These are phyloP conservation scores for Apis dorsata DNA, from an alignment of 1,140 invertebrate genomes.

Conservation along the genomic window DNA sequence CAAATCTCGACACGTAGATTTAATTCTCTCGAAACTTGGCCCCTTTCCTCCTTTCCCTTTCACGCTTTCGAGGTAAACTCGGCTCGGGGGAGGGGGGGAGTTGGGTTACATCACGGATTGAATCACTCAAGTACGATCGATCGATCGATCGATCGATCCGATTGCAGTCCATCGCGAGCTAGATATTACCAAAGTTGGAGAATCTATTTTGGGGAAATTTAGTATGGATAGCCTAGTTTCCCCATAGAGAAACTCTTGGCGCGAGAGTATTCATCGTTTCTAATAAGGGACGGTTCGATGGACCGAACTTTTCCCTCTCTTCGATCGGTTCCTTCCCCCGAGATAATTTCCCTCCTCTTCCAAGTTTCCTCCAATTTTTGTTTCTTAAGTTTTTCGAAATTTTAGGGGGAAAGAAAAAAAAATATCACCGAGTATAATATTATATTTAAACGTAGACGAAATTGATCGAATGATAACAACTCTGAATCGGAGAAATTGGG, in stretches of 20 bases:
- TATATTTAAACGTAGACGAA: too few relatives aligned
- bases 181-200: conserved; percentile 62
- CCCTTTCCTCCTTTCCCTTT: background rate
- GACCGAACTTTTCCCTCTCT: background rate
- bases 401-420: too few relatives aligned
- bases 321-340: background rate
- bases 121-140: background rate
- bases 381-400: too few relatives aligned
- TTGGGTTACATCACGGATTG: too few relatives aligned
- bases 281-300: conserved; percentile 7
- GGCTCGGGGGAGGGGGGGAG: background rate
- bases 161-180: conserved; percentile 48
- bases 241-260: conserved; percentile 19
- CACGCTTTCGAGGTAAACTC: conserved; percentile 51
- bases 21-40: background rate
- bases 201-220: conserved; percentile 60
- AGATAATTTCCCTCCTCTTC: background rate
- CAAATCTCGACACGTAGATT: too few relatives aligned
- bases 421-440: too few relatives aligned
- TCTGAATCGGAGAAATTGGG: too few relatives aligned
- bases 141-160: conserved; percentile 55
- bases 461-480: too few relatives aligned
- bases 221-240: conserved; percentile 53
- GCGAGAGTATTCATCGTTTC: conserved; percentile 8
- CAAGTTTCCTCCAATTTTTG: too few relatives aligned